Evolutionary conservation across 2,797 vertebrate genomes (phyloP).

Genomic region (Acropternis orthonyx): DNA sequence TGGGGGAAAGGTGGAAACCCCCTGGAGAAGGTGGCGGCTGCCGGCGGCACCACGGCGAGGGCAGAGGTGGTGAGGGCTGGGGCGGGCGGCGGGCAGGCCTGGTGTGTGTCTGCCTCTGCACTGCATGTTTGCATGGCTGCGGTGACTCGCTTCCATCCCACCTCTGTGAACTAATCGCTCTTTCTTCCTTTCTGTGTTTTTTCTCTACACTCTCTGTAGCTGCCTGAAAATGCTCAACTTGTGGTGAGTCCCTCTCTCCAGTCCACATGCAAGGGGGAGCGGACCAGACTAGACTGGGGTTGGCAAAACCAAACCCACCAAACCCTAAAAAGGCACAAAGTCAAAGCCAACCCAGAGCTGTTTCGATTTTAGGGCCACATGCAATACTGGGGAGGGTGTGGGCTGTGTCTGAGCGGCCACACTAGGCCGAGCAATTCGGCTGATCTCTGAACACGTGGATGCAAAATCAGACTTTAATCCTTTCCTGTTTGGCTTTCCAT

Average conservation of each 20-base stretch:
- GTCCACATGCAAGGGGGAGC: slow-evolving; percentile 89
- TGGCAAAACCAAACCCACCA: slow-evolving; percentile 63
- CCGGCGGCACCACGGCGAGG: background rate
- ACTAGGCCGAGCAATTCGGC: slow-evolving; percentile 21
- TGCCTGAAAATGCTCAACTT: slow-evolving; percentile 99
- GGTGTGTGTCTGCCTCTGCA: slow-evolving; percentile 65
- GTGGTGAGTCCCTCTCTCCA: slow-evolving; percentile 99
- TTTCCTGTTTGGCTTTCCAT: slow-evolving; percentile 16
- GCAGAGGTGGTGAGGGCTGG: slow-evolving; percentile 53
- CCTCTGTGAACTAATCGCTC: slow-evolving; percentile 93
- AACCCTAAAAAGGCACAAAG: slow-evolving; percentile 52
- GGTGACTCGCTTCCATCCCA: slow-evolving; percentile 84
- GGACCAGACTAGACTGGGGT: slow-evolving; percentile 87
- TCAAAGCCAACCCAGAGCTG: slow-evolving; percentile 56
- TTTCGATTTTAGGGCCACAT: slow-evolving; percentile 25
- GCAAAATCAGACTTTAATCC: slow-evolving; percentile 10
- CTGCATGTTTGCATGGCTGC: slow-evolving; percentile 84
- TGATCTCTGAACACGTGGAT: slow-evolving; percentile 2
- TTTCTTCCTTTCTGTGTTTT: slow-evolving; percentile 85
- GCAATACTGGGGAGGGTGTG: slow-evolving; percentile 30
- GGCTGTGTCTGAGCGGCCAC: background rate
- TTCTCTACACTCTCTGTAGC: slow-evolving; percentile 96
- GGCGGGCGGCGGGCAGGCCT: slow-evolving; percentile 43
- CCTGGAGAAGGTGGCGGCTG: background rate
- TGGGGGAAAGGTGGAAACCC: background rate